These are phyloP conservation scores for Nomada lathburiana DNA, from an alignment of 2,888 invertebrate genomes.

Conservation along the genomic window DNA sequence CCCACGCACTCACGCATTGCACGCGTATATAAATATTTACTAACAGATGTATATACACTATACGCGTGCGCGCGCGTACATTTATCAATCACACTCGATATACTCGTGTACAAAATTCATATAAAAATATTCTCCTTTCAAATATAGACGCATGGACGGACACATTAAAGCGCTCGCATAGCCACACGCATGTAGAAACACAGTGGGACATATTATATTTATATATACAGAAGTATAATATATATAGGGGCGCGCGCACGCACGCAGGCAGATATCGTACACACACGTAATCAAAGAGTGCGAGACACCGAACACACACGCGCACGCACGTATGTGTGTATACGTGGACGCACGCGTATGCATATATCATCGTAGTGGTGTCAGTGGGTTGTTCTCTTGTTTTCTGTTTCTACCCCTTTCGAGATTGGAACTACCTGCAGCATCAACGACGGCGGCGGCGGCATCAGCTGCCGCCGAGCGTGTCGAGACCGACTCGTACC, in stretches of 20 bases:
- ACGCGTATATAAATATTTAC: background rate
- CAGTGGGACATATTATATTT: background rate
- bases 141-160: background rate
- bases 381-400: constrained; percentile 66
- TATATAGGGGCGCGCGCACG: background rate
- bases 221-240: background rate
- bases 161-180: background rate
- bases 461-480: constrained; percentile 70
- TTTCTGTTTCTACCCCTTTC: constrained; percentile 52
- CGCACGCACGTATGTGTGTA: constrained; percentile 43
- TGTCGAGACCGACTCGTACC: constrained; percentile 50
- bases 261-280: background rate
- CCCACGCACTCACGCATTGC: background rate
- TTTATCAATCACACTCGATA: too few species aligned
- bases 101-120: background rate
- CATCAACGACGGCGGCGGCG: constrained; percentile 63
- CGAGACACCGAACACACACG: background rate
- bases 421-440: constrained; percentile 60
- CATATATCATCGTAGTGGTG: constrained; percentile 58
- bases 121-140: too few species aligned
- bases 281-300: too few species aligned
- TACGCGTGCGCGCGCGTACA: too few species aligned
- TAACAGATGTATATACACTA: too few species aligned
- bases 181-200: background rate
- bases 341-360: constrained; percentile 56